Evolutionary conservation across 2,113 vertebrate species (phyloP).

Genomic region (Zapornia atra): DNA sequence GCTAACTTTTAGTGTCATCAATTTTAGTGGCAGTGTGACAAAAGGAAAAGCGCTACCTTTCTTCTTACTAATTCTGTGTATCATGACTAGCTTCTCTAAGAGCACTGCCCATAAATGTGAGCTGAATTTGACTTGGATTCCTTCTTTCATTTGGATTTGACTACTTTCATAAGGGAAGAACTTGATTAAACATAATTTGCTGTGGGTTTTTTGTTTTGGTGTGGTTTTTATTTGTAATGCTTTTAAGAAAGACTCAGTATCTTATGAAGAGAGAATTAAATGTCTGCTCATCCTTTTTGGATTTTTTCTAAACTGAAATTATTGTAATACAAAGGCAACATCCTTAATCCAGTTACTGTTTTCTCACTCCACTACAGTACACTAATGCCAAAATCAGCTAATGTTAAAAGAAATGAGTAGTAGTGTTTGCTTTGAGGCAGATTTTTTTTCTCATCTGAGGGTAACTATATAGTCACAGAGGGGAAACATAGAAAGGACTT

Average conservation of each 20-base stretch:
- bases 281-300: neutral
- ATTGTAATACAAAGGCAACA: neutral
- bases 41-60: neutral
- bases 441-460: neutral
- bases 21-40: neutral
- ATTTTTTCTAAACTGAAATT: neutral
- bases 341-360: neutral
- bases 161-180: neutral
- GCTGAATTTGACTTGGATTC: neutral
- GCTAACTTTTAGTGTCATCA: accelerated
- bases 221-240: neutral
- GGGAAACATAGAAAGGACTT: neutral
- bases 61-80: neutral
- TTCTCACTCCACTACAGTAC: neutral
- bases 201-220: neutral
- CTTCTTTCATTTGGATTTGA: neutral
- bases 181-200: neutral
- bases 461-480: neutral
- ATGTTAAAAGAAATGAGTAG: neutral
- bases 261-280: neutral
- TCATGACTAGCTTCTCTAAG: neutral
- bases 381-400: neutral
- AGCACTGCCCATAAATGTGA: neutral
- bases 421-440: neutral
- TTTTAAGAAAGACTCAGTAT: neutral